These are phyloP conservation scores for Mylabris sibirica DNA, from an alignment of 2,888 invertebrate species.

Conservation along the genomic window DNA sequence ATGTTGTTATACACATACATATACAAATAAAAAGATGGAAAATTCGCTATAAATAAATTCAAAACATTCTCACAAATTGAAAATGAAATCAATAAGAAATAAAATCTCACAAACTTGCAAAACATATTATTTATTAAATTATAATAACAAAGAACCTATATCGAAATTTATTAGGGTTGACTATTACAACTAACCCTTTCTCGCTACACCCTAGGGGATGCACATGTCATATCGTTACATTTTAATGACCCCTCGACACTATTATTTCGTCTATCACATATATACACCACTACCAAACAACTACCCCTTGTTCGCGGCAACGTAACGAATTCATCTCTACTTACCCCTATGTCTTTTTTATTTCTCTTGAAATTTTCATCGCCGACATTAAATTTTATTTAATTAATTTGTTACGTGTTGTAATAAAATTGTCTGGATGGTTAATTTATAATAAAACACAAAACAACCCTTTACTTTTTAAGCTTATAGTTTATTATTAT, in stretches of 20 bases:
- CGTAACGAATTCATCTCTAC: slow-evolving; percentile 13
- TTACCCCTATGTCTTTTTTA: slow-evolving; percentile 13
- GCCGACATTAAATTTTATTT: slow-evolving; percentile 18
- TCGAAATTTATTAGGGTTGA: slow-evolving; percentile 32
- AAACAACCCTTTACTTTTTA: not conserved
- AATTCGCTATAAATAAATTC: slow-evolving; percentile 38
- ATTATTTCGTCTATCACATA: slow-evolving; percentile 19
- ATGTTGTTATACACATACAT: slow-evolving; percentile 24
- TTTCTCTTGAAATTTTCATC: slow-evolving; percentile 22
- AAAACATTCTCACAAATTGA: slow-evolving; percentile 26
- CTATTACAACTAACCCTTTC: slow-evolving; percentile 22
- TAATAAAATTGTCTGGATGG: slow-evolving; percentile 8
- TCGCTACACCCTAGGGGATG: slow-evolving; percentile 15
- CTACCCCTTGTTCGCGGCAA: not conserved
- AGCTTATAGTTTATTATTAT: not conserved
- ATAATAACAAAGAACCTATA: slow-evolving; percentile 15
- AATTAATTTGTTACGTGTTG: slow-evolving; percentile 25
- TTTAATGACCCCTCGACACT: slow-evolving; percentile 22
- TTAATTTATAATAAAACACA: slow-evolving; percentile 1
- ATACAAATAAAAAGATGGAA: slow-evolving; percentile 31
- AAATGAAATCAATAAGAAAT: slow-evolving; percentile 23
- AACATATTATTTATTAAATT: no score
- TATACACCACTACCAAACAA: slow-evolving; percentile 12
- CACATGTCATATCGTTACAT: slow-evolving; percentile 32
- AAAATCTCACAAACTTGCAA: slow-evolving; percentile 20